These are phyloP conservation scores for Thamnophis elegans DNA, from an alignment of 2,797 vertebrate genomes.

Conservation along the genomic window DNA sequence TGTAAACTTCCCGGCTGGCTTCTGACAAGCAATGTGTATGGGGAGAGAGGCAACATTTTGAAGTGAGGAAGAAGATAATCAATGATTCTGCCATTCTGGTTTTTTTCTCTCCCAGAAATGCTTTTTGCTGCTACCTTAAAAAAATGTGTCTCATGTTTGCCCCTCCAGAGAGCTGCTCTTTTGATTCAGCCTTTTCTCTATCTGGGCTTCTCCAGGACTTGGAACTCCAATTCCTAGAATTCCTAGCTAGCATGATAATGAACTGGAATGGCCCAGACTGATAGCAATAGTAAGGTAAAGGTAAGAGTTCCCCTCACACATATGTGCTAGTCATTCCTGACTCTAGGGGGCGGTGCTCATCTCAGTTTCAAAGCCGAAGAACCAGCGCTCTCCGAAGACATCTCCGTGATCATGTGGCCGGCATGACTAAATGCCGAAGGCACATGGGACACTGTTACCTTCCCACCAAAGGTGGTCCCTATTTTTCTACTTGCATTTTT, in stretches of 20 bases:
- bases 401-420: too few relatives aligned
- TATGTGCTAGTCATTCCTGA: too few relatives aligned
- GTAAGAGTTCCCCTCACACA: too few relatives aligned
- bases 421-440: too few relatives aligned
- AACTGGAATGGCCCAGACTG: not conserved
- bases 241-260: not conserved
- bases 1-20: not conserved
- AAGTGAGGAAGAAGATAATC: not conserved
- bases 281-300: not conserved
- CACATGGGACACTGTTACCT: too few relatives aligned
- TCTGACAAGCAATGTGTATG: not conserved
- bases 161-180: not conserved
- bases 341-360: too few relatives aligned
- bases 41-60: not conserved
- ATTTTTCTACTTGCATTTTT: too few relatives aligned
- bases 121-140: not conserved
- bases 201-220: not conserved
- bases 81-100: not conserved
- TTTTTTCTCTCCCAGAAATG: not conserved
- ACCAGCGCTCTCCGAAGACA: too few relatives aligned
- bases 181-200: not conserved
- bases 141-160: not conserved
- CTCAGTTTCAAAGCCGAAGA: too few relatives aligned
- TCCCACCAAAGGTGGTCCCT: too few relatives aligned
- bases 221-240: not conserved